phyloP scores from a whole-genome alignment of 2,113 vertebrate genomes.

The Nothocercus julius region DNA sequence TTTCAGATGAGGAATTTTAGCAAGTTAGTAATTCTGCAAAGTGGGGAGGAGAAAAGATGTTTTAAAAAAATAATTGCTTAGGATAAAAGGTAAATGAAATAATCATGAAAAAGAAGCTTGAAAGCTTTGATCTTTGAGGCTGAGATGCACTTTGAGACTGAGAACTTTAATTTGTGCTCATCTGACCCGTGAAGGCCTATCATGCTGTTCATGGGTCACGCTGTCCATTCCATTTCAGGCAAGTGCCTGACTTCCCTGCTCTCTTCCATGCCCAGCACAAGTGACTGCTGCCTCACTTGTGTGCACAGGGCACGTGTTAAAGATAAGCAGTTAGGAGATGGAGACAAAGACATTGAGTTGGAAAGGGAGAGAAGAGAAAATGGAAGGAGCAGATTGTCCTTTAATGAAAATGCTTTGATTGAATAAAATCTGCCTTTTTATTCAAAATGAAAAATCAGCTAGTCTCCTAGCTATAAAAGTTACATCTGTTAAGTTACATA shows the following conservation, averaged over 20 bases:
- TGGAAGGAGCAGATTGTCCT: neutral
- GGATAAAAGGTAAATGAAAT: neutral
- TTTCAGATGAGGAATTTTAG: neutral
- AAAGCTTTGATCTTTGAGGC: neutral
- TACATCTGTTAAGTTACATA: neutral
- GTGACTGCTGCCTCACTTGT: neutral
- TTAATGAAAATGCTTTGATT: neutral
- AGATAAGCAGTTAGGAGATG: neutral
- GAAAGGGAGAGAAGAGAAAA: neutral
- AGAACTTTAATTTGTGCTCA: neutral
- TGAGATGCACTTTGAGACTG: accelerated
- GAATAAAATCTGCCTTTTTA: neutral
- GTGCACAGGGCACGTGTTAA: neutral
- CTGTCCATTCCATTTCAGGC: neutral
- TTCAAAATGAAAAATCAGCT: neutral
- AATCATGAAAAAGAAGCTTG: neutral
- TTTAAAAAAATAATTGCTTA: neutral
- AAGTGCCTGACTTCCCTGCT: neutral
- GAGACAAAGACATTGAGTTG: neutral
- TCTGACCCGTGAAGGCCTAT: neutral
- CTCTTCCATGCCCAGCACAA: neutral
- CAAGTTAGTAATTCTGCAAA: neutral
- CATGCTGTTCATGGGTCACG: neutral
- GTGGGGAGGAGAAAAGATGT: neutral
- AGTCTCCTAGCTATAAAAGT: neutral